phyloP scores from a whole-genome alignment of 1,140 invertebrate species.

The Antheraea mylitta region DNA sequence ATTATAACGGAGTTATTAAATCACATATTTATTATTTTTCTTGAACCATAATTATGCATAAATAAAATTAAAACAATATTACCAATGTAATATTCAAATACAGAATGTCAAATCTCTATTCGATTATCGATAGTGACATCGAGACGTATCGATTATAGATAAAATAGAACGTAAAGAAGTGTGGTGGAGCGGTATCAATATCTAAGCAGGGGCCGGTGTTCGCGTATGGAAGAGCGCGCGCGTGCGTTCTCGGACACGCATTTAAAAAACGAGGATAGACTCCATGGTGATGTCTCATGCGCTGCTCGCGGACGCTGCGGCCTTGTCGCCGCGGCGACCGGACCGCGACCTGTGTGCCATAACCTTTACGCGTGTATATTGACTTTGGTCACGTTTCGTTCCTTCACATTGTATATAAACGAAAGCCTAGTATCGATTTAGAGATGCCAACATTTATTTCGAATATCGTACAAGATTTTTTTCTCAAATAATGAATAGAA shows the following conservation, averaged over 20 bases:
- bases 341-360: conserved; percentile 64
- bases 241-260: conserved; percentile 39
- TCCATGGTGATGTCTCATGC: conserved; percentile 70
- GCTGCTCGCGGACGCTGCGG: conserved; percentile 16
- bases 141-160: background rate
- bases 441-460: too few relatives aligned
- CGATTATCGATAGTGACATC: too few relatives aligned
- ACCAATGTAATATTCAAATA: too few relatives aligned
- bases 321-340: conserved; percentile 53
- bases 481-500: too few relatives aligned
- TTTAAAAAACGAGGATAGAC: conserved; percentile 73
- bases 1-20: too few relatives aligned
- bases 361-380: conserved; percentile 69
- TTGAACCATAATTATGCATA: too few relatives aligned
- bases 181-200: conserved; percentile 47
- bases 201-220: conserved; percentile 27
- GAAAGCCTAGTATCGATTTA: too few relatives aligned
- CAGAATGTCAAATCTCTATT: too few relatives aligned
- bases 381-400: conserved; percentile 35
- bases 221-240: conserved; percentile 26
- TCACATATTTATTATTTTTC: too few relatives aligned
- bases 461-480: too few relatives aligned
- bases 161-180: background rate
- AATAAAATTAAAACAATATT: too few relatives aligned
- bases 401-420: background rate